phyloP scores from a whole-genome alignment of 2,113 vertebrate species.

The Coryphaenoides rupestris region DNA sequence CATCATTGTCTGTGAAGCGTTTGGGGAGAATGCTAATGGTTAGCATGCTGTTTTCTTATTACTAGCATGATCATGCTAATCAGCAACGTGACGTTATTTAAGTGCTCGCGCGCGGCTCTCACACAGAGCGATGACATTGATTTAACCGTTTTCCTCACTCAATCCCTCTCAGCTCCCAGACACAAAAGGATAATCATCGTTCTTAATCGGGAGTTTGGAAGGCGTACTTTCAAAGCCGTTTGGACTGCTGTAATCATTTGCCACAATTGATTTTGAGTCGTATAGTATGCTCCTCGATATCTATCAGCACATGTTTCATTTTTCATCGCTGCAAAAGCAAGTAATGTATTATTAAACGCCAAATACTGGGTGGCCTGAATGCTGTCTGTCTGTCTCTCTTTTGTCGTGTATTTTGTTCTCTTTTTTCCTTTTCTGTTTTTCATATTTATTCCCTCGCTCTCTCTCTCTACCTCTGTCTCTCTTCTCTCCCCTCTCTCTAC shows the following conservation, averaged over 20 bases:
- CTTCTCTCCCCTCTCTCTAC: not conserved
- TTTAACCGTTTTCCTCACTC: constrained; percentile 28
- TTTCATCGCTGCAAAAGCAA: too few species aligned
- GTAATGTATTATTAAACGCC: too few species aligned
- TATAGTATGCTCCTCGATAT: too few species aligned
- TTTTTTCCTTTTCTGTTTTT: not conserved
- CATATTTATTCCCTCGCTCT: not conserved
- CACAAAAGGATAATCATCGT: not conserved
- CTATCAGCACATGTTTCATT: too few species aligned
- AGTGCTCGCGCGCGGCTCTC: constrained; percentile 40
- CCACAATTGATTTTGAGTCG: too few species aligned
- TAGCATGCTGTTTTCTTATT: constrained; percentile 48
- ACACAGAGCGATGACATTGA: constrained; percentile 19
- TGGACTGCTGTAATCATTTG: too few species aligned
- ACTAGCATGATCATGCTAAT: constrained; percentile 32
- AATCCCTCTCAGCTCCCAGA: constrained; percentile 10
- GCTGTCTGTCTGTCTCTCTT: too few species aligned
- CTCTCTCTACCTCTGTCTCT: too few species aligned
- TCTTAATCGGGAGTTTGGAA: too few species aligned
- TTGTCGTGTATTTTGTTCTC: too few species aligned
- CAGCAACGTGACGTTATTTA: constrained; percentile 38
- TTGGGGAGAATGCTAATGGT: constrained; percentile 38
- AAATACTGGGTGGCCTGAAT: too few species aligned
- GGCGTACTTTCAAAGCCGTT: too few species aligned
- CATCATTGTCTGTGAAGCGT: constrained; percentile 24